Base-by-base conservation (phyloP, 2,888 invertebrate species). In the Eretmocerus hayati region DNA sequence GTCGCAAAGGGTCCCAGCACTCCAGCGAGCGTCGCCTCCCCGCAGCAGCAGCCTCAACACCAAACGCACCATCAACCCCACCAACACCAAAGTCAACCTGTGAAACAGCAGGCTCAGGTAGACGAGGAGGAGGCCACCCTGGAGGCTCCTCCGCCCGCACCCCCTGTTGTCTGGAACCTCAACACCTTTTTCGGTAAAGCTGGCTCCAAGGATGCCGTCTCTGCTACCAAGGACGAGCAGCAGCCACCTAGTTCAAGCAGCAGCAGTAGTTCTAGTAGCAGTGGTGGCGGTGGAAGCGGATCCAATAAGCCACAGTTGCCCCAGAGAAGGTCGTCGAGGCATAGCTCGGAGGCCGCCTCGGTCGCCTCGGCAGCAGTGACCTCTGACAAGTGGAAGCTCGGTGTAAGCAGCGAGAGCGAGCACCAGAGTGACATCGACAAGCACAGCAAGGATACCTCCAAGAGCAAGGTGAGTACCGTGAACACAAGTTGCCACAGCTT, bases 141-240 rank as follows among this genome's bases (percentile, higher is more conserved):
- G 70, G 78, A 72, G 62, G 78, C 58, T 60, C 66, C 39, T 58
- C 64, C 32, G 62, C 66, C 42, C 61, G 65, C 11, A 11, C 23
- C 61, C 62, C 4, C 59, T 59, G 3, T 62, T 42, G 58, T 60
- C 22, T 73, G 72, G 72, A 72, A 72, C 46, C 61, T 73, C 8
- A 62, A 66, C 33, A 68, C 67, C n/a, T 73, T 69, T 55, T 63
- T 71, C 56, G 65, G 60, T 43, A 69, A 67, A 42, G 58, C 60
- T 21, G 61, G 64, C 16, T 64, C 61, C 3, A 55, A 62, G 8
- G 65, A 64, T 4, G 13, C 2, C 6, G n/a, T n/a, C n/a, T n/a
- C n/a, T n/a, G 33, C n/a, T 21, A 37, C 18, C 19, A 18, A 37
- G 40, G 15, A 41, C 30, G 18, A 41, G 62, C 64, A 5, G 58